Conservation (phyloP, 2,888 invertebrate species). For the Villa cingulata region DNA sequence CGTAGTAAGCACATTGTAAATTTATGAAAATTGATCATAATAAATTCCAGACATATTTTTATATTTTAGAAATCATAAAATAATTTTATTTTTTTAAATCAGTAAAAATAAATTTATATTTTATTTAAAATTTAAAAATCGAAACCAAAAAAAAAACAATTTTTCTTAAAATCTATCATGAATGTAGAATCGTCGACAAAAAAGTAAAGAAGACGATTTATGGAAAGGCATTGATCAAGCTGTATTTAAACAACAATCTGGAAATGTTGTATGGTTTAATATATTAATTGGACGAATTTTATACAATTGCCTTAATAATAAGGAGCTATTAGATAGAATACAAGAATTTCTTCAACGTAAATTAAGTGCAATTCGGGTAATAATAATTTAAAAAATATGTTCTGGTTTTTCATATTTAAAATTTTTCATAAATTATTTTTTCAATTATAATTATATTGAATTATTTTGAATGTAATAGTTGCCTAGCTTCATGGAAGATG, state of each 20-base stretch:
- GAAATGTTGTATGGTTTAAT: slow-evolving; percentile 35
- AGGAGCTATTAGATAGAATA: slow-evolving; percentile 24
- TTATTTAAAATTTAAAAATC: too few relatives aligned
- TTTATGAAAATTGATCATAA: too few relatives aligned
- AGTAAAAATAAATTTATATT: too few relatives aligned
- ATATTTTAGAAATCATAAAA: not conserved
- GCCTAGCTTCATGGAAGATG: slow-evolving; percentile 72
- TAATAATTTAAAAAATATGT: too few relatives aligned
- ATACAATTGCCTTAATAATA: slow-evolving; percentile 28
- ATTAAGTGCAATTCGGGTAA: slow-evolving; percentile 31
- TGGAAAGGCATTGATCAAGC: slow-evolving; percentile 36
- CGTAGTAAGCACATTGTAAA: too few relatives aligned
- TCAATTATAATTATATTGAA: too few relatives aligned
- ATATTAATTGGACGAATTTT: slow-evolving; percentile 31
- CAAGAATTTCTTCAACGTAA: slow-evolving; percentile 33
- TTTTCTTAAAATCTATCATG: not conserved
- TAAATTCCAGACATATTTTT: not conserved
- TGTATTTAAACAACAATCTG: slow-evolving; percentile 32
- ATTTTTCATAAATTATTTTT: too few relatives aligned
- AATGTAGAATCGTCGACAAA: slow-evolving; percentile 26
- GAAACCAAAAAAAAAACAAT: too few relatives aligned
- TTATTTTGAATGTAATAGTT: too few relatives aligned
- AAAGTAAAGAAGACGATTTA: slow-evolving; percentile 30
- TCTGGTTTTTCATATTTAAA: too few relatives aligned
- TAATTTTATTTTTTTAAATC: not conserved